These are phyloP conservation scores for Hylomyscus alleni DNA, from an alignment of 2,797 vertebrate genomes.

Conservation along the genomic window DNA sequence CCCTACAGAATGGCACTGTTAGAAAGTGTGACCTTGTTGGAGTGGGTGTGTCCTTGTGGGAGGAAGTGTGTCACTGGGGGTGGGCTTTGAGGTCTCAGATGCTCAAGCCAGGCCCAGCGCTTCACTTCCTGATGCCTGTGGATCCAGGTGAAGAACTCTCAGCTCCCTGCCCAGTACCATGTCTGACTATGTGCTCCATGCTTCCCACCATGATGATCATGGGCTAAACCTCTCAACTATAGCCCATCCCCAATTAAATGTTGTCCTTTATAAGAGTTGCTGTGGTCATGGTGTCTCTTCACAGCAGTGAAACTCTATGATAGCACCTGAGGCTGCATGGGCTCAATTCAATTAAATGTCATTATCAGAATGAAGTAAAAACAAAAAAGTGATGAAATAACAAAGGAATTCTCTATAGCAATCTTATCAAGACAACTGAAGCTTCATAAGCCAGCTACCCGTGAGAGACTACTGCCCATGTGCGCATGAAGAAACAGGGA, in stretches of 20 bases:
- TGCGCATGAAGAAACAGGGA: constrained; percentile 47
- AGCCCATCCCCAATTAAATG: too few species aligned
- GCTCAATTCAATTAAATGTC: not conserved
- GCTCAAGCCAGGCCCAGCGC: not conserved
- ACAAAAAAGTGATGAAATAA: not conserved
- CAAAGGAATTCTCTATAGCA: not conserved
- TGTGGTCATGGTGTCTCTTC: not conserved
- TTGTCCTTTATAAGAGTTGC: not conserved
- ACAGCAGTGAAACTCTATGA: not conserved
- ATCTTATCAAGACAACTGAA: not conserved
- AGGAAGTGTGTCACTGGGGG: not conserved
- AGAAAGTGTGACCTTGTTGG: not conserved
- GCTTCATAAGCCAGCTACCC: not conserved
- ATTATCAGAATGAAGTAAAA: not conserved
- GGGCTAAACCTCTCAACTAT: not conserved
- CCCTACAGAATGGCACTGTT: not conserved
- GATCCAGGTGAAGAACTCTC: not conserved
- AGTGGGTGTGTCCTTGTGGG: not conserved
- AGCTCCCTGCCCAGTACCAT: not conserved
- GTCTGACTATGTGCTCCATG: not conserved
- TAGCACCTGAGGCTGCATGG: not conserved
- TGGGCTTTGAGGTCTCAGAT: not conserved
- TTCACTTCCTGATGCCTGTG: not conserved
- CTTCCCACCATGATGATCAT: not conserved
- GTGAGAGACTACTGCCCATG: not conserved